Evolutionary conservation across 1,140 invertebrate genomes (phyloP).

Genomic region (Physella acuta): DNA sequence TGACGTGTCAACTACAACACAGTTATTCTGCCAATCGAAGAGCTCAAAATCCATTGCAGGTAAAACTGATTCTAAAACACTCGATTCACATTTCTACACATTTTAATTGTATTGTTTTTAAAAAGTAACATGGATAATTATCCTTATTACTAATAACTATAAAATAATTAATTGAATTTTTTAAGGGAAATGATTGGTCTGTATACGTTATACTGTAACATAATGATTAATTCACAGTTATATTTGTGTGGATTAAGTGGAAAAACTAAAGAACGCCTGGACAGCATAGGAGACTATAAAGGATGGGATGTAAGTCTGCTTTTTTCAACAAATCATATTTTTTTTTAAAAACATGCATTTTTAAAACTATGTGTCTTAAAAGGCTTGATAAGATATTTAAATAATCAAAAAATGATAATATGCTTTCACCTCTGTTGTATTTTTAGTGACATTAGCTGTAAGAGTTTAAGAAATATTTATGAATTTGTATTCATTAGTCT

Average conservation of each 20-base stretch:
- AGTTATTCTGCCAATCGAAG: conserved; percentile 92
- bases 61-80: too few species aligned
- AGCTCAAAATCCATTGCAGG: conserved; percentile 73
- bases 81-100: not conserved
- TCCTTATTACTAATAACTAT: too few species aligned
- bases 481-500: too few species aligned
- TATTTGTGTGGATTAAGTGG: conserved; percentile 81
- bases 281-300: conserved; percentile 82
- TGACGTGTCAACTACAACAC: conserved; percentile 87
- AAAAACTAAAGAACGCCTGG: conserved; percentile 70
- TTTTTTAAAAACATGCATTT: not conserved
- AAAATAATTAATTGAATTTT: not conserved
- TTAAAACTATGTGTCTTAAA: not conserved
- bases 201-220: too few species aligned
- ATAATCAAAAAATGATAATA: too few species aligned
- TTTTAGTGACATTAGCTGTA: too few species aligned
- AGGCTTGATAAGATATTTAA: too few species aligned
- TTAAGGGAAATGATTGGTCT: too few species aligned
- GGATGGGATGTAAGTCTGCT: conserved; percentile 82
- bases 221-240: conserved; percentile 70
- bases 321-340: too few species aligned
- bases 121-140: not conserved
- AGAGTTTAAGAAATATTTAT: too few species aligned
- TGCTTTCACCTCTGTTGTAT: too few species aligned
- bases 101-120: not conserved